Evolutionary conservation across 2,113 vertebrate species (phyloP), one percentile per base, ranked within the genome.

Genomic region (Dryoscopus gambensis): DNA sequence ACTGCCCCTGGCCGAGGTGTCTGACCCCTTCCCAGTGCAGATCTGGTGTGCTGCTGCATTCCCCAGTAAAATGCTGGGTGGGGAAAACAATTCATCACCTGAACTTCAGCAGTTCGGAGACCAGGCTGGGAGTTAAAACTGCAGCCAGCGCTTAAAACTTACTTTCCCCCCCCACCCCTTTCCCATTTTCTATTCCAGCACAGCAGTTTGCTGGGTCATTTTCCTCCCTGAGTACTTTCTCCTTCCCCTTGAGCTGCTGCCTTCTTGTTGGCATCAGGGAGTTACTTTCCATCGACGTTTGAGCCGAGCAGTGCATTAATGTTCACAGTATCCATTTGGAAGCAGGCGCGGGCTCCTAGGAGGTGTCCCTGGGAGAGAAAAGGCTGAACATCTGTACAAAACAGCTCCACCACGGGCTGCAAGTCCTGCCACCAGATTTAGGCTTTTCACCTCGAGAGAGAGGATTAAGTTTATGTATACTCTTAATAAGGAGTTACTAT

Each of bases 101-200:
- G 39, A 56, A 24, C 27, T 37, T 33, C 37, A 60, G 56, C 39
- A 6, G 2, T 23, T 44, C 0, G 1, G 82, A 22, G 35, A 13
- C 47, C 33, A 19, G 57, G 27, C 39, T 79, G 44, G 20, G 8
- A 40, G 33, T 22, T 77, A 55, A 16, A 6, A 21, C 30, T 47
- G 31, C n/a, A 12, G 24, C 10, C 28, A 18, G 35, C 1, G 2
- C 8, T 57, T 62, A 31, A 22, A 50, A 28, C 25, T 5, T 3
- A 1, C 1, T 74, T 62, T 4, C 6, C 40, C 40, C 15, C 40
- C 14, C 15, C 7, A 0, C 1, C 33, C 8, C 21, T 37, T 53
- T 44, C 42, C 60, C 39, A 10, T 69, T 19, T 49, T 84, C 44
- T 46, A 28, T 11, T 40, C 33, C 21, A 20, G 62, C 30, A 40